Base-by-base conservation (phyloP, 2,797 vertebrate genomes). In the Sebastes taczanowskii region DNA sequence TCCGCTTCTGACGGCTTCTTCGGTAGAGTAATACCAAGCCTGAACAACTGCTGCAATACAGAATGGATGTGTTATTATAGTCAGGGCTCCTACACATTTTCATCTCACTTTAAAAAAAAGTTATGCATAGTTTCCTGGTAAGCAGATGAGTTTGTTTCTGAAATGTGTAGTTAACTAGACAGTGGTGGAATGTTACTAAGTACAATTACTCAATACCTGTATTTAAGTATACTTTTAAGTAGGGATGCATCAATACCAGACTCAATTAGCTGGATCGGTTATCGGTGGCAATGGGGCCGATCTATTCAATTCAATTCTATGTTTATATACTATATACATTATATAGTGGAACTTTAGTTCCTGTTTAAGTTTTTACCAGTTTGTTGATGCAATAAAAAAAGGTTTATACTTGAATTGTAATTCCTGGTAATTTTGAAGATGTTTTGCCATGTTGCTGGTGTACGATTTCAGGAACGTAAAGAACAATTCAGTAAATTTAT, bases 31-130 rank as follows among this genome's bases (percentile, higher is more conserved):
- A 62, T 11, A 1, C 4, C 35, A 14, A 30, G 10, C 60, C 30
- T 11, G 5, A 62, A 42, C 27, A 70, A 22, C 46, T 38, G 65
- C 80, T 85, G 83, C 22, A 69, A 77, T 6, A 81, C 25, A 87
- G 42, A 85, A 79, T 2, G 1, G 13, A 55, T 29, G 8, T 34
- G 34, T 79, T 52, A 83, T 30, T 52, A 68, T 6, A 32, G 18
- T 3, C 55, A 49, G 9, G 7, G 42, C 30, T 71, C 23, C 18
- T 9, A 9, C 7, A 63, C 5, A 29, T 20, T 30, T 52, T 65
- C n/a, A 61, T 29, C 30, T n/a, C 7, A 25, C 7, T 25, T 29
- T 1, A 1, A 14, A 11, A 42, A 38, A 9, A 38, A 10, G 38
- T 38, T 60, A 32, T 7, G 62, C 8, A 16, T 8, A 22, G 5